Conservation (phyloP, 2,113 vertebrate genomes). For the Delphinapterus leucas region DNA sequence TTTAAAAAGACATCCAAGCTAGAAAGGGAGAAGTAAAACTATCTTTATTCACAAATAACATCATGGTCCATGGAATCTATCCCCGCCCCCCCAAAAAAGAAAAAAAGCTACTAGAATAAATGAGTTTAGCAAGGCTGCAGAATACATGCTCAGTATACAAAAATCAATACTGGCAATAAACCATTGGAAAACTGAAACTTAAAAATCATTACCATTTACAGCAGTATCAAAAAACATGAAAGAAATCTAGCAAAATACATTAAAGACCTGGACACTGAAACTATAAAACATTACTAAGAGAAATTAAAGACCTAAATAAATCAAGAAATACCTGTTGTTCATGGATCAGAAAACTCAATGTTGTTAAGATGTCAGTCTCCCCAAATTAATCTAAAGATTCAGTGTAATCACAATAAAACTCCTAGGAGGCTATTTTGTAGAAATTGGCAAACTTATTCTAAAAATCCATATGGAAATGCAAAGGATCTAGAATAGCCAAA, state of each 20-base stretch:
- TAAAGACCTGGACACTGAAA: neutral
- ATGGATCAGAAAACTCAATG: neutral
- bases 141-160: neutral
- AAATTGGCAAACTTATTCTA: neutral
- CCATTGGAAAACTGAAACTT: neutral
- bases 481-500: neutral
- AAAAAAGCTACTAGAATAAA: neutral
- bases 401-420: neutral
- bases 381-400: neutral
- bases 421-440: neutral
- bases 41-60: neutral
- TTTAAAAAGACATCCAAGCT: neutral
- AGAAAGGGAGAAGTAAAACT: neutral
- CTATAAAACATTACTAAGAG: neutral
- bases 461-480: neutral
- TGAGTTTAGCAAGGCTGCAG: neutral
- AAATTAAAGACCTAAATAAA: neutral
- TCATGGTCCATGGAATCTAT: neutral
- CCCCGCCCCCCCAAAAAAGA: neutral
- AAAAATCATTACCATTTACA: conserved; percentile 14
- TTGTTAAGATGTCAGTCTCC: neutral
- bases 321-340: neutral
- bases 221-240: neutral
- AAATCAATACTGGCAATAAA: neutral
- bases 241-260: neutral